phyloP scores from a whole-genome alignment of 2,888 invertebrate species.

The Cloeon dipterum region DNA sequence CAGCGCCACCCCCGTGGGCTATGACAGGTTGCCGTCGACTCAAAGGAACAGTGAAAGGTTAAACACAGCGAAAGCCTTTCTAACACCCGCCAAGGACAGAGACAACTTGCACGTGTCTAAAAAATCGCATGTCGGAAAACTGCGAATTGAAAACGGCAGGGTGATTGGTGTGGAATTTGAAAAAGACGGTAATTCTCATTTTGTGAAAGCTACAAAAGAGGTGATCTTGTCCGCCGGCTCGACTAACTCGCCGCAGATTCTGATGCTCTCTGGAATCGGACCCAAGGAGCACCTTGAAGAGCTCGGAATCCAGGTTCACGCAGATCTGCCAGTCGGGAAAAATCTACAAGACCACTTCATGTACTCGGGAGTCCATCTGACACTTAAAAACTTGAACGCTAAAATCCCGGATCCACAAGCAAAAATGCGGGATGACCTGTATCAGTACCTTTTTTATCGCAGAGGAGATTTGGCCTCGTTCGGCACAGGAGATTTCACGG shows the following conservation, averaged over 20 bases:
- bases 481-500: constrained; percentile 9
- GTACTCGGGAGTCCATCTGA: neutral
- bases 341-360: constrained; percentile 9
- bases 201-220: constrained; percentile 18
- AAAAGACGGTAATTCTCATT: constrained; percentile 10
- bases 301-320: constrained; percentile 7
- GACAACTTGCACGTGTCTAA: constrained; percentile 15
- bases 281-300: constrained; percentile 8
- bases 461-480: constrained; percentile 24
- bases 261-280: constrained; percentile 11
- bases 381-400: neutral
- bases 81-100: constrained; percentile 13
- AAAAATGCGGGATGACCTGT: constrained; percentile 14
- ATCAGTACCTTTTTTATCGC: constrained; percentile 24
- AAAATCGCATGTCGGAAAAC: constrained; percentile 13
- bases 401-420: neutral
- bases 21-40: constrained; percentile 15
- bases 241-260: constrained; percentile 9
- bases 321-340: constrained; percentile 9
- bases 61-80: constrained; percentile 16
- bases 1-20: constrained; percentile 53
- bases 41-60: constrained; percentile 15
- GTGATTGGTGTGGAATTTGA: constrained; percentile 14
- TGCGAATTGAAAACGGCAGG: constrained; percentile 12
- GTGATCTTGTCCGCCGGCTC: constrained; percentile 12